phyloP scores from a whole-genome alignment of 2,113 vertebrate genomes.

The Charadrius vociferus region DNA sequence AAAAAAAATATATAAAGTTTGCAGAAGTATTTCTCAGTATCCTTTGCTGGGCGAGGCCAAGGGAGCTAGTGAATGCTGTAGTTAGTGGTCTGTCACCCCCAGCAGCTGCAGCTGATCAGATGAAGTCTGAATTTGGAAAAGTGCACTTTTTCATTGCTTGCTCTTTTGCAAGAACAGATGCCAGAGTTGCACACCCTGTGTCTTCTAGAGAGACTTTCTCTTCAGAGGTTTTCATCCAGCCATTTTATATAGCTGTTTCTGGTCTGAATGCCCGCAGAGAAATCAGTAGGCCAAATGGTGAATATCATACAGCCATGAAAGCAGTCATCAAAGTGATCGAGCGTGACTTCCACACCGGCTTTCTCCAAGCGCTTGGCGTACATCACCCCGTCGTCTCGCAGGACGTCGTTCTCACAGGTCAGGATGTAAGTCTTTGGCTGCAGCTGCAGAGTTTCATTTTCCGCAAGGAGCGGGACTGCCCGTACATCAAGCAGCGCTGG shows the following conservation, averaged over 20 bases:
- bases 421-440: conserved; percentile 90
- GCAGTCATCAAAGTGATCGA: conserved; percentile 89
- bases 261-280: conserved; percentile 82
- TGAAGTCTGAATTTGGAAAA: background rate
- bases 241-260: conserved; percentile 87
- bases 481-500: conserved; percentile 84
- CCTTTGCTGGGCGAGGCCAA: background rate
- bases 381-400: conserved; percentile 93
- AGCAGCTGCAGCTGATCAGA: background rate
- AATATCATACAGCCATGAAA: conserved; percentile 97
- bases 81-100: background rate
- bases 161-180: background rate
- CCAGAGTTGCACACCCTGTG: background rate
- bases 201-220: background rate
- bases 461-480: conserved; percentile 86
- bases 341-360: conserved; percentile 85
- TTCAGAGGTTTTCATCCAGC: conserved; percentile 89
- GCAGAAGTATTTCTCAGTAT: background rate
- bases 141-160: background rate
- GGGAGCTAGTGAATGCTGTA: background rate
- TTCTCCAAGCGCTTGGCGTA: conserved; percentile 86
- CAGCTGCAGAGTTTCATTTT: conserved; percentile 72
- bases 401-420: conserved; percentile 93
- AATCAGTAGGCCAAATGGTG: conserved; percentile 83
- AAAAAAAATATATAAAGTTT: background rate